Percentiles rank a stretch among this genome's conserved stretches.
Evolutionary conservation across 2,113 vertebrate species (phyloP).

Genomic region (Rhinogobius similis): DNA sequence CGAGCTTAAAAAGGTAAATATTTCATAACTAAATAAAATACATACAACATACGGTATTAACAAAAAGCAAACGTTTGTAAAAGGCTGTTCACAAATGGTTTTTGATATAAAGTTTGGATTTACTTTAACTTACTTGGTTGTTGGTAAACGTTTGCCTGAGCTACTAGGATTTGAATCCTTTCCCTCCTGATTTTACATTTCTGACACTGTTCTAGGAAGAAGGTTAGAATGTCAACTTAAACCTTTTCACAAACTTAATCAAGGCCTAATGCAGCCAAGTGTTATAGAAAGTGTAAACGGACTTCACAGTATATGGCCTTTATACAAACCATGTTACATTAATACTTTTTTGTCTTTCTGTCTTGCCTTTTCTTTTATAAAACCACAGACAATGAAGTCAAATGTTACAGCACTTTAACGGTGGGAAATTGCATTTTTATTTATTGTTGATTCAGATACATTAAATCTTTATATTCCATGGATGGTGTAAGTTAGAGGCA

Average conservation of each 20-base stretch:
- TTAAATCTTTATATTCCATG: background rate
- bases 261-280: background rate
- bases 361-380: background rate
- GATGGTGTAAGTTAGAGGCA: slow-evolving; percentile 23
- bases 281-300: too few relatives aligned
- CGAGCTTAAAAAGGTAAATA: too few relatives aligned
- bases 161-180: background rate
- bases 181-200: background rate
- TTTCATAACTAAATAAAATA: background rate
- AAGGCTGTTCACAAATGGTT: too few relatives aligned
- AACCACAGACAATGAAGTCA: slow-evolving; percentile 4
- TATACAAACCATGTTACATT: background rate
- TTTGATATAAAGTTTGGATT: background rate
- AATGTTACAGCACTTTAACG: slow-evolving; percentile 55
- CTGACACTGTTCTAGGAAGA: background rate
- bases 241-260: background rate
- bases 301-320: background rate
- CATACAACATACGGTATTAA: too few relatives aligned
- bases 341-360: background rate
- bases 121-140: background rate
- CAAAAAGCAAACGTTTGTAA: too few relatives aligned
- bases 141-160: background rate
- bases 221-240: background rate
- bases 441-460: slow-evolving; percentile 41
- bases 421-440: slow-evolving; percentile 33